Conservation (phyloP, 2,797 vertebrate species). For the Denticeps clupeoides region DNA sequence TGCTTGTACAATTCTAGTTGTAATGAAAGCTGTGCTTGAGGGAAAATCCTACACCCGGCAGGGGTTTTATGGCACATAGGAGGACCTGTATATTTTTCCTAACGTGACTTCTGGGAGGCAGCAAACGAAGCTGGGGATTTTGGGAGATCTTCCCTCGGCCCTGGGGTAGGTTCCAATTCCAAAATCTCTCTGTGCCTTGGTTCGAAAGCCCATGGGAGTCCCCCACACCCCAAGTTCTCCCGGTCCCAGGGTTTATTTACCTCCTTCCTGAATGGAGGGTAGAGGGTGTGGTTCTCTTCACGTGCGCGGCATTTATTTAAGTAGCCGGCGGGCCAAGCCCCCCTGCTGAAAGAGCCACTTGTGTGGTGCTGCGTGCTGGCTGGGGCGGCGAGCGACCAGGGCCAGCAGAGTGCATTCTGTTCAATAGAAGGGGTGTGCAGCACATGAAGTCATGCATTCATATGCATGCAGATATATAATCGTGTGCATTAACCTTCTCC, state of each 20-base stretch:
- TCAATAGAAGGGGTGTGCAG: too few species aligned
- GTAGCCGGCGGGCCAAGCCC: not conserved
- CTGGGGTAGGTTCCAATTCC: slow-evolving; percentile 12
- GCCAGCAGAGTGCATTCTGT: too few species aligned
- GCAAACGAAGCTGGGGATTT: slow-evolving; percentile 23
- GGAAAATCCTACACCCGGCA: too few species aligned
- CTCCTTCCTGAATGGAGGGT: slow-evolving; percentile 16
- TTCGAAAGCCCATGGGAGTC: not conserved
- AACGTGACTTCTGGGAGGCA: slow-evolving; percentile 7
- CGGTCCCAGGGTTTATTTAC: slow-evolving; percentile 27
- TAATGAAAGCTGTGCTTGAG: too few species aligned
- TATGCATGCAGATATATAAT: not conserved
- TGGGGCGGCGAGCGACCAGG: not conserved
- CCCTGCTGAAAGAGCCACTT: slow-evolving; percentile 20
- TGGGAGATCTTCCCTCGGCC: slow-evolving; percentile 6
- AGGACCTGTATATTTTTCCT: slow-evolving; percentile 21
- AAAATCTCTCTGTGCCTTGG: not conserved
- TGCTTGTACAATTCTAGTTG: too few species aligned
- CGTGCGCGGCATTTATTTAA: slow-evolving; percentile 24
- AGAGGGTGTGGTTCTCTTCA: slow-evolving; percentile 11
- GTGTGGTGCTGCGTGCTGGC: slow-evolving; percentile 16
- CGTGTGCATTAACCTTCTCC: too few species aligned
- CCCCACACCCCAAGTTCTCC: not conserved
- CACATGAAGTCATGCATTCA: too few species aligned
- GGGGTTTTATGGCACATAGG: slow-evolving; percentile 9